Base-by-base conservation (phyloP, 2,888 invertebrate species). In the Trypoxylon attenuatum region DNA sequence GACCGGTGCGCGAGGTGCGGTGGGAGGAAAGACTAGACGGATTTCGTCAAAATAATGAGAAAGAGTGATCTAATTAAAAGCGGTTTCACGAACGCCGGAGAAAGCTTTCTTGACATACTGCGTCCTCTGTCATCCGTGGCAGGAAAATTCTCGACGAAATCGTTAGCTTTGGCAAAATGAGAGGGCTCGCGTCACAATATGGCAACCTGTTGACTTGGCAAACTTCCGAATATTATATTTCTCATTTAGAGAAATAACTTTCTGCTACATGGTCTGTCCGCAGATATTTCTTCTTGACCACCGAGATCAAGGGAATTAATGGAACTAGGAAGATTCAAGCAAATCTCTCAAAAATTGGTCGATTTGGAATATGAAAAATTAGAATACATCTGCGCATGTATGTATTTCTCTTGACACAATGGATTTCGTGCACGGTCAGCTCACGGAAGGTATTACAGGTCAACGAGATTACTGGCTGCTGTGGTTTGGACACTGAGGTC, bases 381-480 rank as follows among this genome's bases (percentile, higher is more conserved):
- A 71, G 61, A 71, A n/a, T n/a, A n/a, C n/a, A n/a, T n/a, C n/a
- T n/a, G n/a, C n/a, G n/a, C n/a, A n/a, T n/a, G n/a, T n/a, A n/a
- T n/a, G n/a, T 71, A 71, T 69, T 71, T 69, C 69, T 69, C 65
- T 71, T 61, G 39, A 65, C 65, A 58, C 75, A 74, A 74, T 74
- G 74, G 75, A 74, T 74, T 74, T 71, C 74, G 69, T 75, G 74
- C 75, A 71, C 75, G 75, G 74, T 74, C 71, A 75, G 75, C 75
- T 74, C 69, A 71, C 71, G 71, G 75, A 74, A 74, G 75, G 75
- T 74, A 74, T 69, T 71, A 75, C 74, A 66, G 69, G 65, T 65
- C 66, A 66, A 73, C 73, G n/a, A 69, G 69, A 66, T 69, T 73
- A 66, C 73, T 61, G 70, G 42, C 53, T 52, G 57, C 55, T 57